Conservation (phyloP, 2,888 invertebrate genomes). For the Candidula unifasciata region DNA sequence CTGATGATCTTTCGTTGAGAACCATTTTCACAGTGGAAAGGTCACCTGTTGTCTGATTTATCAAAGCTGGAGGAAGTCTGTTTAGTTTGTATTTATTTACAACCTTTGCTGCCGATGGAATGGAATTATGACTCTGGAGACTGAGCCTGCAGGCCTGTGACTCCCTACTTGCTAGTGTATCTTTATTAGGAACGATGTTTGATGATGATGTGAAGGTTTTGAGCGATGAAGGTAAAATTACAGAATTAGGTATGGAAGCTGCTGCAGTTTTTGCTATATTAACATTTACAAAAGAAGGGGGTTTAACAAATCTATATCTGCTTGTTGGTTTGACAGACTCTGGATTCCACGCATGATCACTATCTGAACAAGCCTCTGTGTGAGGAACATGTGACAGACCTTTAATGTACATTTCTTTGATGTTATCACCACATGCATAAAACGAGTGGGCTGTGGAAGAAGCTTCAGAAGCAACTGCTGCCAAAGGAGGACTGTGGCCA, state of each 20-base stretch:
- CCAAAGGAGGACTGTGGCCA: too few species aligned
- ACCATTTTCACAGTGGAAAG: too few species aligned
- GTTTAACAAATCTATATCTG: slow-evolving; percentile 35
- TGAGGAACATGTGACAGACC: not conserved
- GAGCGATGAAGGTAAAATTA: not conserved
- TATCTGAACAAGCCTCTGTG: not conserved
- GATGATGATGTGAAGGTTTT: not conserved
- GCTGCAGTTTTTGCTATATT: not conserved
- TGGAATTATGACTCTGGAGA: too few species aligned
- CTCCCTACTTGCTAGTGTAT: too few species aligned
- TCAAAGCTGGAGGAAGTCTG: too few species aligned
- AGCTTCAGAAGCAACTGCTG: not conserved
- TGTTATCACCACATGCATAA: not conserved
- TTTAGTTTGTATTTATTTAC: too few species aligned
- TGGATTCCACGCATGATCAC: not conserved
- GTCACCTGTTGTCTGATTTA: too few species aligned
- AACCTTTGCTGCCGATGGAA: too few species aligned
- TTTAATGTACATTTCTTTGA: not conserved
- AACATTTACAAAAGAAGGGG: not conserved
- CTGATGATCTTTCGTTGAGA: too few species aligned
- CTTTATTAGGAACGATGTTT: not conserved
- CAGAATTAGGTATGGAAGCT: not conserved
- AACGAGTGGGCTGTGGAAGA: not conserved
- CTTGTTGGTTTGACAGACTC: not conserved
- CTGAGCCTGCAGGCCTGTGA: too few species aligned